phyloP scores from a whole-genome alignment of 2,888 invertebrate genomes.

The Synanthedon vespiformis region DNA sequence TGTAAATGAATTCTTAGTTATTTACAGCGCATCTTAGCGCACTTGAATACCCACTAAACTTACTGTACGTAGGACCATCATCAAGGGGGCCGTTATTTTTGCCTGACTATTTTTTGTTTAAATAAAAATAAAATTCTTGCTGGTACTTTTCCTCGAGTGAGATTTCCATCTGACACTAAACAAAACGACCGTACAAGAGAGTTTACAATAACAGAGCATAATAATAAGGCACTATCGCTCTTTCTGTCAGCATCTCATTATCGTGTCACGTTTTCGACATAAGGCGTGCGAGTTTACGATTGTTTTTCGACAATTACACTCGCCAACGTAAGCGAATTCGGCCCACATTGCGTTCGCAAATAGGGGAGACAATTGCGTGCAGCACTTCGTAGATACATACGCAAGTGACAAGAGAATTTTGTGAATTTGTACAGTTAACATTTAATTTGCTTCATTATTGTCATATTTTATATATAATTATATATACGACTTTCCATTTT shows the following conservation, averaged over 20 bases:
- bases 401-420: too few species aligned
- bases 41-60: too few species aligned
- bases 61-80: too few species aligned
- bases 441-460: neutral
- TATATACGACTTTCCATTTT: too few species aligned
- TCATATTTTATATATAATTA: too few species aligned
- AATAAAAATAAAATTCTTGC: too few species aligned
- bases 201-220: neutral
- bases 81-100: too few species aligned
- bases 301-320: neutral
- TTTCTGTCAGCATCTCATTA: conserved; percentile 19
- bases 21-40: too few species aligned
- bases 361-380: neutral
- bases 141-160: neutral
- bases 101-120: too few species aligned
- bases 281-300: conserved; percentile 12
- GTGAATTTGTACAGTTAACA: neutral
- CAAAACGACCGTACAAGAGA: neutral
- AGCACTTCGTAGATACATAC: neutral
- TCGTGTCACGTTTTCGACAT: conserved; percentile 33
- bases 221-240: conserved; percentile 20
- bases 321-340: neutral
- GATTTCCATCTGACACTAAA: neutral
- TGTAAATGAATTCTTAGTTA: too few species aligned
- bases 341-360: neutral